Base-by-base conservation (phyloP, 1,140 invertebrate species). In the Lerema accius region DNA sequence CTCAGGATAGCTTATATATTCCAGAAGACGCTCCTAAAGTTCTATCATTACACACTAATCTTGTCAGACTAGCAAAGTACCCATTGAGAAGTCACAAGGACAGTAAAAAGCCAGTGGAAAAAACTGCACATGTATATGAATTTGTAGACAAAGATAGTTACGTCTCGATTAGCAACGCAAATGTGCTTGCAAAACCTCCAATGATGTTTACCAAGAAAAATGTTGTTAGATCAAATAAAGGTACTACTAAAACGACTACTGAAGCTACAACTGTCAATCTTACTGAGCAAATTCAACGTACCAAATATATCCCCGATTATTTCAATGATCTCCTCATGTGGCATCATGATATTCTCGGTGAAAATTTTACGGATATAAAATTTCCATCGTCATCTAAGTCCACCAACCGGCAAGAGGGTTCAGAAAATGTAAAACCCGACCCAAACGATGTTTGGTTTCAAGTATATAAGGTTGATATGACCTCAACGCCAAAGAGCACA, bases 251-350 rank as follows among this genome's bases (percentile, higher is more conserved):
- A 16, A n/a, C 15, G 10, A 17, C 9, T 4, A 26, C 4, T 3
- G 6, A 40, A 26, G n/a, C 17, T 40, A 28, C 9, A 19, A 7
- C 17, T 26, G 37, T 7, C n/a, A n/a, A 37, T 37, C n/a, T 43
- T 28, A 40, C 13, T 11, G 16, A 43, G 10, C 14, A 23, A 43
- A 10, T 32, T 3, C 9, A 43, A 1, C n/a, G 5, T 14, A 16
- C n/a, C 0, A 28, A 51, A 39, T 11, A 43, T 4, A 9, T 64
- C 49, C 71, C 69, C 14, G 70, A 80, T 50, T 73, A 73, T 37
- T 75, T 77, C 35, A 66, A 56, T 19, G 78, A 80, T 32, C 46
- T 80, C 5, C 23, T 78, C 37, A 65, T 76, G 56, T 80, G 73
- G 75, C 65, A 80, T 48, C 65, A 69, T 14, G 78, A 80, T 49